Evolutionary conservation across 2,888 invertebrate genomes (phyloP).

Genomic region (Leptothorax acervorum): DNA sequence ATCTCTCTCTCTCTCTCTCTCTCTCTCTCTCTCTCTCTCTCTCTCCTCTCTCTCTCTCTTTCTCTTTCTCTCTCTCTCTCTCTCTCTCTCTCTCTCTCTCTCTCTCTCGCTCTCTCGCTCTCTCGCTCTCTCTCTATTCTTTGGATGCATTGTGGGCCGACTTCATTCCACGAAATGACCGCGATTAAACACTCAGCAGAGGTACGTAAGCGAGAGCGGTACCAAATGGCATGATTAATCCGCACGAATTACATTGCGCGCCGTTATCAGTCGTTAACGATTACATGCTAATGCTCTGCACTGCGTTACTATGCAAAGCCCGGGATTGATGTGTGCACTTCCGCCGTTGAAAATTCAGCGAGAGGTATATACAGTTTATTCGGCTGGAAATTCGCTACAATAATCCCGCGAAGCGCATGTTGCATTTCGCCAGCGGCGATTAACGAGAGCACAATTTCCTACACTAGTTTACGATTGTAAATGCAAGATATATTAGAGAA

Average conservation of each 20-base stretch:
- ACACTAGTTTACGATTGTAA: conserved; percentile 7
- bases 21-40: no score
- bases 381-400: conserved; percentile 57
- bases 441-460: conserved; percentile 43
- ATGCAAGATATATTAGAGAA: neutral
- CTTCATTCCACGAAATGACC: neutral
- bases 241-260: conserved; percentile 23
- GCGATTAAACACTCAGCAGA: conserved; percentile 8
- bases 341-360: conserved; percentile 47
- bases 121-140: neutral
- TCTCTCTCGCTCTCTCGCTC: neutral
- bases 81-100: neutral
- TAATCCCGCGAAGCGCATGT: conserved; percentile 46
- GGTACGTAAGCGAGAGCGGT: conserved; percentile 1
- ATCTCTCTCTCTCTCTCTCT: no score
- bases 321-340: conserved; percentile 17
- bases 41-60: neutral
- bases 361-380: conserved; percentile 24
- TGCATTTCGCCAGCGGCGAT: conserved; percentile 51
- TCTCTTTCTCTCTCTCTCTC: neutral
- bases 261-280: conserved; percentile 45
- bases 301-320: conserved; percentile 41
- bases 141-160: no score
- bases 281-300: conserved; percentile 34
- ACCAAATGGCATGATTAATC: conserved; percentile 28